A percentile compares a stretch with the other conserved stretches of the same genome.
Evolutionary conservation across 2,113 vertebrate species (phyloP).

Genomic region (Garra rufa): DNA sequence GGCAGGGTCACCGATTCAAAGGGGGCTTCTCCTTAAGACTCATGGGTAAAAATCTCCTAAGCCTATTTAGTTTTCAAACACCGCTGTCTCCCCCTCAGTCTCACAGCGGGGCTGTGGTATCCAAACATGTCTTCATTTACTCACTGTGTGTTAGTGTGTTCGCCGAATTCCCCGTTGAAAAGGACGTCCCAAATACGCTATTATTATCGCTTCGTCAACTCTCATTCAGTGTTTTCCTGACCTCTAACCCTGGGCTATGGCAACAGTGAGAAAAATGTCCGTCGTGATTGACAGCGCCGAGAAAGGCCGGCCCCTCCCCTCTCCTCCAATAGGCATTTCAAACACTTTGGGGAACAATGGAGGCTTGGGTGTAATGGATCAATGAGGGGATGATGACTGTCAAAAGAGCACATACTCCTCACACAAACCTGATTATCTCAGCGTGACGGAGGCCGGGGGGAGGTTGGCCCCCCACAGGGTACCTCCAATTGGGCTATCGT

Average conservation of each 20-base stretch:
- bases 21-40: constrained; percentile 88
- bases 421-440: constrained; percentile 99
- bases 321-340: constrained; percentile 94
- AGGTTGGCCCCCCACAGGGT: constrained; percentile 80
- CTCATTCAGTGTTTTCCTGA: constrained; percentile 96
- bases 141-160: constrained; percentile 89
- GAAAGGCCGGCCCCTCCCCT: constrained; percentile 81
- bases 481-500: constrained; percentile 83
- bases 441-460: constrained; percentile 86
- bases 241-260: constrained; percentile 97
- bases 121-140: constrained; percentile 98
- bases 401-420: constrained; percentile 99
- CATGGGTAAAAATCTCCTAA: constrained; percentile 89
- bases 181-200: constrained; percentile 86
- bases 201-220: constrained; percentile 96
- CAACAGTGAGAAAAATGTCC: constrained; percentile 99
- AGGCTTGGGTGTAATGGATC: constrained; percentile 96
- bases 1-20: constrained; percentile 80
- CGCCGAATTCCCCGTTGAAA: constrained; percentile 84
- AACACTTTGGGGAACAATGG: constrained; percentile 95
- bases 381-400: constrained; percentile 97
- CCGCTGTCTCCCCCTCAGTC: constrained; percentile 71
- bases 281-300: constrained; percentile 96
- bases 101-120: constrained; percentile 88
- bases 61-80: constrained; percentile 90